Base-by-base conservation (phyloP, 2,113 vertebrate genomes). In the Triplophysa tibetana region DNA sequence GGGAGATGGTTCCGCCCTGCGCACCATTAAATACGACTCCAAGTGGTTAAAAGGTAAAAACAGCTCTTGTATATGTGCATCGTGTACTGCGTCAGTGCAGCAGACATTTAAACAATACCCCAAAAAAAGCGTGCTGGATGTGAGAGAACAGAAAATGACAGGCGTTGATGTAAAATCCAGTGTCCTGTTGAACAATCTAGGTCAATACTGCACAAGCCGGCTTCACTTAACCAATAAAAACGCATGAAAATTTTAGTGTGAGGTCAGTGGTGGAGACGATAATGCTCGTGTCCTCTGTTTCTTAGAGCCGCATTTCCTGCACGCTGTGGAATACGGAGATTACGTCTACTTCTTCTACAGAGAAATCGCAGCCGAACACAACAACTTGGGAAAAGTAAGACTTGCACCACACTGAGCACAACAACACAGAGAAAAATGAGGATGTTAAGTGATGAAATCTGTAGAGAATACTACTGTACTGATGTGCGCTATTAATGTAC, bases 21-120 rank as follows among this genome's bases (percentile, higher is more conserved):
- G 98, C 86, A 99, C 98, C 82, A 98, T 99, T 88, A 99, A 98
- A 91, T 99, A 99, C 45, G 98, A 99, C 87, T 99, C 98, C 90
- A 99, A 99, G 83, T 99, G 97, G 98, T 94, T 99, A 88, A 99
- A 99, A 98, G 98, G 98, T 99, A 94, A 85, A 78, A 7, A 23
- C 43, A 52, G 17, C 7, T 33, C 7, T 70, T 79, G 24, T 13
- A 33, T 79, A 24, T 38, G 11, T 48, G 41, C 41, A n/a, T 33
- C 3, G 23, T 54, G 1, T 56, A 26, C n/a, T 19, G 1, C 24
- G 41, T 43, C 41, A 45, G 43, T 45, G 43, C 24, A 38, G 19
- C 9, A 13, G 16, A 64, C 26, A 63, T 26, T 1, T n/a, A 2
- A 75, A 17, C 23, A 9, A 63, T 29, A 50, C 63, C 60, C 73